Base-by-base conservation (phyloP, 2,797 vertebrate genomes). In the Trematomus bernacchii region DNA sequence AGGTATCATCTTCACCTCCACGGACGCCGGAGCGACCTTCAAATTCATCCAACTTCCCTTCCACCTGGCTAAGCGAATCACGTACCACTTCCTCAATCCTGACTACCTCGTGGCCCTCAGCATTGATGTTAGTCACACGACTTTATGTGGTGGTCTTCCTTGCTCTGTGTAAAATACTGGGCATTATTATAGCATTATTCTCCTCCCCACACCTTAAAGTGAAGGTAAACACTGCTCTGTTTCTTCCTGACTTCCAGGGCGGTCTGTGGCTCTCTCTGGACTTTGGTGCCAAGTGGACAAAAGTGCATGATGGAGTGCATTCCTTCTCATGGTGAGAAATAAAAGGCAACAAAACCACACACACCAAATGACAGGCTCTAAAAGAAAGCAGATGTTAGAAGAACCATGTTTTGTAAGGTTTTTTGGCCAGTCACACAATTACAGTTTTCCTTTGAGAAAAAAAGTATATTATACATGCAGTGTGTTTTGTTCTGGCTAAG, bases 321-420 rank as follows among this genome's bases (percentile, higher is more conserved):
- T 93, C 94, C 77, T 96, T 94, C 83, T 92, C 92, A 57, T 96
- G 95, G 96, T 96, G 92, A 95, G 94, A 70, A 77, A 55, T 83
- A 84, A 87, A 60, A 83, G 68, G 61, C 78, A 71, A 71, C 37
- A 30, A 46, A 69, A 33, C 57, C 68, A 44, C 23, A 64, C 47
- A 16, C 33, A 3, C 16, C 19, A 53, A n/a, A 30, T 18, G n/a
- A n/a, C 6, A 6, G 50, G 51, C 33, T 58, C 3, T 16, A 18
- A 51, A 69, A 40, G 15, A 59, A 74, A 48, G 15, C 46, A 60
- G 7, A 21, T 30, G 46, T 46, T 42, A 8, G 4, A 62, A 30
- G 4, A 62, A 53, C 5, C 19, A 0, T n/a, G 10, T 19, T 55
- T 21, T 63, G 18, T 55, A 2, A 40, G 10, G n/a, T 27, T 27